Evolutionary conservation across 2,797 vertebrate genomes (phyloP).

Genomic region (Xerus rutilus): DNA sequence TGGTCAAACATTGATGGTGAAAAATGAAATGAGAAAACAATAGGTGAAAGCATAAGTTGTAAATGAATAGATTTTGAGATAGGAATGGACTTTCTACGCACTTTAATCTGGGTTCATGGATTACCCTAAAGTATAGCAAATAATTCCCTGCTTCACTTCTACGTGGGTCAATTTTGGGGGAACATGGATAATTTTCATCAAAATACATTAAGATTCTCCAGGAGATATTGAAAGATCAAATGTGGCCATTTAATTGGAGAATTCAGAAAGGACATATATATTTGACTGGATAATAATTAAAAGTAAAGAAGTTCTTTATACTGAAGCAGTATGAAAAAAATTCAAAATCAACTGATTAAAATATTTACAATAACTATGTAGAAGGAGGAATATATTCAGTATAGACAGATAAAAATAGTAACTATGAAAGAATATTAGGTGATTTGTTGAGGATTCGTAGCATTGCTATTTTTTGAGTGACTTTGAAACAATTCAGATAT

Average conservation of each 20-base stretch:
- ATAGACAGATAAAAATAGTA: neutral
- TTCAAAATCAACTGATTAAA: conserved; percentile 17
- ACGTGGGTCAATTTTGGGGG: neutral
- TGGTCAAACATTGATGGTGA: neutral
- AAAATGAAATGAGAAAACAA: conserved; percentile 5
- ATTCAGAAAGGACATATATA: conserved; percentile 12
- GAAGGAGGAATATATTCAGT: neutral
- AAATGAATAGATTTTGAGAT: conserved; percentile 19
- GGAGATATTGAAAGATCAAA: neutral
- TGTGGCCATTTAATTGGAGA: neutral
- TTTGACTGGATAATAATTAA: conserved; percentile 4
- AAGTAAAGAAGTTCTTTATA: neutral
- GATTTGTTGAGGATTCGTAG: neutral
- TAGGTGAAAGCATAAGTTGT: neutral
- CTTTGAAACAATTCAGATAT: conserved; percentile 22
- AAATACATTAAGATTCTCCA: neutral
- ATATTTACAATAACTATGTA: neutral
- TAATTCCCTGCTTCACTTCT: neutral
- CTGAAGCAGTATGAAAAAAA: conserved; percentile 34
- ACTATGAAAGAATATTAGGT: neutral
- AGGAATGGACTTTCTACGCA: conserved; percentile 25
- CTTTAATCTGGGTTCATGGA: neutral
- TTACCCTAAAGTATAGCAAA: neutral
- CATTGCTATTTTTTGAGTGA: neutral
- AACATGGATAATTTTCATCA: neutral